Percentiles rank a stretch among this genome's conserved stretches.
Evolutionary conservation across 2,888 invertebrate species (phyloP).

Genomic region (Epinotia demarniana): DNA sequence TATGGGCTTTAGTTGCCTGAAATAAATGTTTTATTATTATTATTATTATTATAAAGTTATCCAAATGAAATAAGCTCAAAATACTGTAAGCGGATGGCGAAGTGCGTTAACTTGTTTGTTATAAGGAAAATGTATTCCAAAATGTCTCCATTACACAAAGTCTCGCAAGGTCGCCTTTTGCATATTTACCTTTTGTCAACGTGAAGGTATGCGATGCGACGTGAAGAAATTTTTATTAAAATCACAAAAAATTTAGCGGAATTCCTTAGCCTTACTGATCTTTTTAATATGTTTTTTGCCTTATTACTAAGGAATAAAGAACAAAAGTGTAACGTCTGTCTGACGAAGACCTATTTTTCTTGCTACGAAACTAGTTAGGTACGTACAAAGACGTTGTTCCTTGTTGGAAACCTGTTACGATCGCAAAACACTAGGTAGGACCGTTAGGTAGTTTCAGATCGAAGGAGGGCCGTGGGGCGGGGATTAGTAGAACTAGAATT

Average conservation of each 20-base stretch:
- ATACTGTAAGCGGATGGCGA: background rate
- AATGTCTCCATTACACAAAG: slow-evolving; percentile 29
- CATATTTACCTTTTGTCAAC: slow-evolving; percentile 38
- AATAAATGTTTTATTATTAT: too few species aligned
- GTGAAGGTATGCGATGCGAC: slow-evolving; percentile 23
- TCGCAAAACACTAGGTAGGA: too few species aligned
- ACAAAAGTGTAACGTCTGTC: background rate
- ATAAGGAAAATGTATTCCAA: slow-evolving; percentile 24
- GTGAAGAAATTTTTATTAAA: slow-evolving; percentile 36
- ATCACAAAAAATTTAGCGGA: slow-evolving; percentile 9
- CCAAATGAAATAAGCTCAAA: background rate
- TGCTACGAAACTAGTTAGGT: too few species aligned
- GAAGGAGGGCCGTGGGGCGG: too few species aligned
- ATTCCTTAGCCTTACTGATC: background rate
- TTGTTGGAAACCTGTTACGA: too few species aligned
- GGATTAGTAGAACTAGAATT: too few species aligned
- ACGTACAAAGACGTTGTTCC: too few species aligned
- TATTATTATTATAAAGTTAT: background rate
- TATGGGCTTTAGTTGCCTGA: too few species aligned
- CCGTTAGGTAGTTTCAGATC: too few species aligned
- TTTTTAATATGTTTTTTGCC: background rate
- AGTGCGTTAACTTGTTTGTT: slow-evolving; percentile 9
- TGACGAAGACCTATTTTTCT: too few species aligned
- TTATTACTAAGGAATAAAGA: background rate
- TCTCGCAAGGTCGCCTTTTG: slow-evolving; percentile 32